These are phyloP conservation scores for Pogona vitticeps DNA, from an alignment of 2,113 vertebrate genomes.

Conservation along the genomic window DNA sequence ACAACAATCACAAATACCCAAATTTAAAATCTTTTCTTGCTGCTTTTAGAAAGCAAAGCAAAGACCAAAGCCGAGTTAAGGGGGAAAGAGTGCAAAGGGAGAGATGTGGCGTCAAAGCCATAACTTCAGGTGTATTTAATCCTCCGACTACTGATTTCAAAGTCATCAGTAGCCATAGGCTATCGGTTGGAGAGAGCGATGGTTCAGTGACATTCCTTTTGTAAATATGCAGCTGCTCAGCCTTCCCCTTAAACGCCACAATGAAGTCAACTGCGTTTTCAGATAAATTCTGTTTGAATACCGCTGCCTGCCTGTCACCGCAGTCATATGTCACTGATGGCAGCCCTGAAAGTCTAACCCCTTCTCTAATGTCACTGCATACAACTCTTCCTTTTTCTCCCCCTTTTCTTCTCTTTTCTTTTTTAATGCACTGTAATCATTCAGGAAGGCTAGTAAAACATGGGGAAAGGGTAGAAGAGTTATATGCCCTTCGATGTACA, in stretches of 20 bases:
- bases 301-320: slow-evolving; percentile 76
- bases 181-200: slow-evolving; percentile 76
- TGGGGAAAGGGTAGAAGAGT: slow-evolving; percentile 47
- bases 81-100: neutral
- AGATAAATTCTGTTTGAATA: slow-evolving; percentile 82
- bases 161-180: slow-evolving; percentile 75
- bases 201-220: slow-evolving; percentile 79
- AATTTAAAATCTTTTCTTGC: neutral
- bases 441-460: slow-evolving; percentile 68
- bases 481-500: neutral
- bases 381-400: too few relatives aligned
- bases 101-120: neutral
- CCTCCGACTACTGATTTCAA: neutral
- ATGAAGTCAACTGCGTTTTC: slow-evolving; percentile 79
- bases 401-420: too few relatives aligned
- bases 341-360: slow-evolving; percentile 77
- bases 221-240: slow-evolving; percentile 77
- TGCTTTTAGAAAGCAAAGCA: neutral
- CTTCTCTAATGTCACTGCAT: slow-evolving; percentile 74
- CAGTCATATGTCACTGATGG: slow-evolving; percentile 76
- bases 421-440: slow-evolving; percentile 68
- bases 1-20: too few relatives aligned
- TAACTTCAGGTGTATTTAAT: neutral
- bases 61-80: neutral
- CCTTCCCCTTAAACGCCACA: slow-evolving; percentile 73